Evolutionary conservation across 2,888 invertebrate genomes (phyloP).

Genomic region (Lycophotia porphyrea): DNA sequence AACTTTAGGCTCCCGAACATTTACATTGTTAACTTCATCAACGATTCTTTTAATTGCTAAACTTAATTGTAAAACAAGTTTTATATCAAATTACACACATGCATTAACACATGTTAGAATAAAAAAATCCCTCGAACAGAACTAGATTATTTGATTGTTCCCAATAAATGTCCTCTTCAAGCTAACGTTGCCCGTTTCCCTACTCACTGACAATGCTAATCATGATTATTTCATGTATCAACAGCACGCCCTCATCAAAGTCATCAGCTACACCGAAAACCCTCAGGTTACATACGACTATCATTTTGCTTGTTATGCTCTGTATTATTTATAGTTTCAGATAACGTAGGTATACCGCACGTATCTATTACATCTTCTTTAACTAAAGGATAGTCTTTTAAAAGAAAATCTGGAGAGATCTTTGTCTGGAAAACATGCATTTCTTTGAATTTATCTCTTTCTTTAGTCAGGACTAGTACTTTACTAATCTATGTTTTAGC

Average conservation of each 20-base stretch:
- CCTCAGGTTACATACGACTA: conserved; percentile 86
- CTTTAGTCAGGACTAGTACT: neutral
- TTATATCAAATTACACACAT: neutral
- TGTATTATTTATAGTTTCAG: conserved; percentile 50
- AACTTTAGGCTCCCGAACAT: rapidly evolving
- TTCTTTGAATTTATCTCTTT: neutral
- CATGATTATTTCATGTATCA: conserved; percentile 87
- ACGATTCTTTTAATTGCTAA: neutral
- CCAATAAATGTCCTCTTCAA: neutral
- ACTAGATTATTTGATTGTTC: neutral
- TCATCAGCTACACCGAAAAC: conserved; percentile 90
- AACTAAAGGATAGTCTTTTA: neutral
- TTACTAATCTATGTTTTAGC: too few relatives aligned
- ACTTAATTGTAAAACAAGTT: neutral
- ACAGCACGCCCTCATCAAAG: conserved; percentile 90
- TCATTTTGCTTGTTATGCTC: conserved; percentile 75
- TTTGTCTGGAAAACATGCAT: neutral
- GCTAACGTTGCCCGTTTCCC: conserved; percentile 57
- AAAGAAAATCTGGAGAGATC: neutral
- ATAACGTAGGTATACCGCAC: conserved; percentile 39
- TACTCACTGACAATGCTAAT: conserved; percentile 73
- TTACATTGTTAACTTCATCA: too few relatives aligned
- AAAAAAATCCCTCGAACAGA: neutral
- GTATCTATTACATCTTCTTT: neutral
- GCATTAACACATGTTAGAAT: neutral